Evolutionary conservation across 2,113 vertebrate species (phyloP).

Genomic region (Crotalus tigris): DNA sequence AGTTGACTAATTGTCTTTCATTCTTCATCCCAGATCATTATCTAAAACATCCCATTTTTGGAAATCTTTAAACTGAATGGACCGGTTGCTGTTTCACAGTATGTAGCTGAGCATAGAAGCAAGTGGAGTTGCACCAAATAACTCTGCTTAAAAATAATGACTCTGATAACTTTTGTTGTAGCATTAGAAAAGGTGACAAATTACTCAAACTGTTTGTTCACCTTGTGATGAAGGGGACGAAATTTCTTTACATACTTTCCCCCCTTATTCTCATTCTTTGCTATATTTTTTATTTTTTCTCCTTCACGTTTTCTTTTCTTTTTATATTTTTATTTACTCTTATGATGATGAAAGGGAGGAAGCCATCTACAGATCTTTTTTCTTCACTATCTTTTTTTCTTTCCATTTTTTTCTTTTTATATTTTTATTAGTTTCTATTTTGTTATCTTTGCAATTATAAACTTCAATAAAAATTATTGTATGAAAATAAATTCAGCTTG

Average conservation of each 20-base stretch:
- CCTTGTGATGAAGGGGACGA: not conserved
- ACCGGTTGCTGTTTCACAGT: not conserved
- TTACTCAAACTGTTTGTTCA: not conserved
- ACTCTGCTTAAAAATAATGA: not conserved
- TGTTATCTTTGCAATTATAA: not conserved
- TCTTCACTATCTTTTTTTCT: too few species aligned
- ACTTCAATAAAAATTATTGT: not conserved
- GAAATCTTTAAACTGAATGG: not conserved
- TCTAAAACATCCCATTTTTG: not conserved
- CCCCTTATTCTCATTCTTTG: not conserved
- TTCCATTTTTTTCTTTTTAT: not conserved
- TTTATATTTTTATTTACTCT: not conserved
- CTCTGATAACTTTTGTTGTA: not conserved
- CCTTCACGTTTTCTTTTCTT: not conserved
- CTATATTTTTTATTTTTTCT: not conserved
- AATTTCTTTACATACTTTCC: not conserved
- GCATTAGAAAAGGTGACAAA: not conserved
- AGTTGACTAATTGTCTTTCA: conserved; percentile 8
- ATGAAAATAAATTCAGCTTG: not conserved
- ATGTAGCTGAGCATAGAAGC: accelerated
- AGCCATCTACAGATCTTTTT: too few species aligned
- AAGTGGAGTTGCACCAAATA: accelerated
- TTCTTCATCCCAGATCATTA: accelerated
- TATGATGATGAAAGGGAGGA: too few species aligned
- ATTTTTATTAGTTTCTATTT: not conserved